These are phyloP conservation scores for Chlorops oryzae DNA, from an alignment of 1,140 invertebrate species.

Conservation along the genomic window DNA sequence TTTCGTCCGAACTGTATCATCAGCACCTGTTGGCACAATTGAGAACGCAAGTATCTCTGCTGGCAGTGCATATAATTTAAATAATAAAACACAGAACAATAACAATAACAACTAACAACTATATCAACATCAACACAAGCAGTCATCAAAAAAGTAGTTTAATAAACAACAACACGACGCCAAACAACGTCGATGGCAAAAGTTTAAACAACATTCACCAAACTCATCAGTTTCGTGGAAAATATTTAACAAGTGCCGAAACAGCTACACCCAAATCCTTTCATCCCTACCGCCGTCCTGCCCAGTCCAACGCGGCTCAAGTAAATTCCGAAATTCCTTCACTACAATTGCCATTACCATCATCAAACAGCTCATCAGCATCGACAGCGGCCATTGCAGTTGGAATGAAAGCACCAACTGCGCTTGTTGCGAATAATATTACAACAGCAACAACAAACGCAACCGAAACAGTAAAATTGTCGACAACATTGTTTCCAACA, in stretches of 20 bases:
- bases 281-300: not conserved
- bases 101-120: conserved; percentile 23
- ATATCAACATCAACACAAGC: conserved; percentile 5
- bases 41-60: conserved; percentile 13
- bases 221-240: conserved; percentile 20
- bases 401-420: not conserved
- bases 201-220: conserved; percentile 43
- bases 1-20: conserved; percentile 22
- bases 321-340: conserved; percentile 33
- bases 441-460: conserved; percentile 16
- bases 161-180: conserved; percentile 24
- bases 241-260: not conserved
- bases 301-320: not conserved
- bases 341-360: conserved; percentile 36
- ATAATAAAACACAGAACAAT: conserved; percentile 24
- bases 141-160: not conserved
- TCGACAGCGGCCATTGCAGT: not conserved
- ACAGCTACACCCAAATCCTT: not conserved
- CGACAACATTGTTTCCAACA: conserved; percentile 44
- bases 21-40: conserved; percentile 41
- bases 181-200: conserved; percentile 25
- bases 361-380: conserved; percentile 19
- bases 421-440: not conserved
- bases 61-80: conserved; percentile 14
- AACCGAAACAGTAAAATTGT: conserved; percentile 17